Conservation (phyloP, 1,140 invertebrate species). For the Anoplophora glabripennis region DNA sequence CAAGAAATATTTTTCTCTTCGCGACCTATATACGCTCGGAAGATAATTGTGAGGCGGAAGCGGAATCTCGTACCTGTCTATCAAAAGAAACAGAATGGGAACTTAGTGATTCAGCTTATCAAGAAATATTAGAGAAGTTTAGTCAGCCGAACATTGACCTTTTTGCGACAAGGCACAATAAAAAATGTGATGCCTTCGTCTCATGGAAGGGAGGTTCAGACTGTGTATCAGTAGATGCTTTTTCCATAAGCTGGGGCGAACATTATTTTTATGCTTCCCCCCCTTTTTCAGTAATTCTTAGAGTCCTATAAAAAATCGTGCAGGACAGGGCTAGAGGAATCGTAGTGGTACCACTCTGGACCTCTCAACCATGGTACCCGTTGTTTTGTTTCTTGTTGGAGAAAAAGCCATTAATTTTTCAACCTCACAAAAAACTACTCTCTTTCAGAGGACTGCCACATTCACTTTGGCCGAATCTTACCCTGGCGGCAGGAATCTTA, state of each 20-base stretch:
- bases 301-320: slow-evolving; percentile 34
- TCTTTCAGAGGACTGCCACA: not conserved
- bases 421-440: too few species aligned
- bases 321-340: slow-evolving; percentile 33
- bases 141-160: slow-evolving; percentile 30
- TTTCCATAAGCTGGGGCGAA: slow-evolving; percentile 32
- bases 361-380: slow-evolving; percentile 40
- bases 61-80: slow-evolving; percentile 25
- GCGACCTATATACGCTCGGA: slow-evolving; percentile 32
- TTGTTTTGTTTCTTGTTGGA: slow-evolving; percentile 21
- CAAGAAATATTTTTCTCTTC: slow-evolving; percentile 26
- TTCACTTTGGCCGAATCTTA: not conserved
- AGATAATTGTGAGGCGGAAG: slow-evolving; percentile 30
- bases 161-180: slow-evolving; percentile 34
- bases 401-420: too few species aligned
- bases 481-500: slow-evolving; percentile 1
- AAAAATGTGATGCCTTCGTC: slow-evolving; percentile 33
- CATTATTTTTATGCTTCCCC: slow-evolving; percentile 39
- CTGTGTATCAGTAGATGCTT: slow-evolving; percentile 33
- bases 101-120: slow-evolving; percentile 3
- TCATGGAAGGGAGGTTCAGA: slow-evolving; percentile 36
- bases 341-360: slow-evolving; percentile 37
- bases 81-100: slow-evolving; percentile 26
- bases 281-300: slow-evolving; percentile 32
- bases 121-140: slow-evolving; percentile 15